Base-by-base conservation (phyloP, 2,113 vertebrate species). In the Pyxicephalus adspersus region DNA sequence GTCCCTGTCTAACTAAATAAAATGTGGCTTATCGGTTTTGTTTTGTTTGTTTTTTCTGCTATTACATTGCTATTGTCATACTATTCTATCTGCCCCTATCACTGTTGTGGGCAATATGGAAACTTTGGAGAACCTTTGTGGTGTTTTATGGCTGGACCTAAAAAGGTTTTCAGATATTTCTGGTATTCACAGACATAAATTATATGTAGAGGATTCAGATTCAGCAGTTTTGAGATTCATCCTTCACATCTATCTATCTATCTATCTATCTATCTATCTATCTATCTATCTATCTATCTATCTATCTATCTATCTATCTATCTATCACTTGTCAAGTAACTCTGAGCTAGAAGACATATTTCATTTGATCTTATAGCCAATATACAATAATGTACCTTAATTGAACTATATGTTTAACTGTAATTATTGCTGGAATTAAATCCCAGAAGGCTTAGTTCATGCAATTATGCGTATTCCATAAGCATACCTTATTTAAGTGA, bases 371-470 rank as follows among this genome's bases (percentile, higher is more conserved):
- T 72, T 26, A 54, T 72, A 72, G 25, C 52, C 68, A 29, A 72
- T 72, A 57, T 17, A 55, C 68, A 72, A 72, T 72, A 72, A 72
- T 72, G 68, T 72, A 72, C 11, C 26, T 72, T 72, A 72, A 72
- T 72, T 72, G 68, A 57, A 26, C 52, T 51, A 72, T 72, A 72
- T 72, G 68, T 72, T 72, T 72, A 72, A 72, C 25, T 72, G 26
- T 57, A 72, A 72, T 72, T 72, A 72, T 72, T 20, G 52, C 51
- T 55, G 45, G 68, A 72, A 72, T 72, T 55, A 72, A 31, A 72
- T 72, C 68, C 68, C 68, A 72, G 51, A 55, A 72, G 68, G 51
- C 68, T 72, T 72, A 55, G 68, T 57, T 72, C 68, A 55, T 54
- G 55, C 68, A 72, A 57, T 72, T 72, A 72, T 22, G 26, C 8